Evolutionary conservation across 2,888 invertebrate species (phyloP).

Genomic region (Drosophila demipolita): DNA sequence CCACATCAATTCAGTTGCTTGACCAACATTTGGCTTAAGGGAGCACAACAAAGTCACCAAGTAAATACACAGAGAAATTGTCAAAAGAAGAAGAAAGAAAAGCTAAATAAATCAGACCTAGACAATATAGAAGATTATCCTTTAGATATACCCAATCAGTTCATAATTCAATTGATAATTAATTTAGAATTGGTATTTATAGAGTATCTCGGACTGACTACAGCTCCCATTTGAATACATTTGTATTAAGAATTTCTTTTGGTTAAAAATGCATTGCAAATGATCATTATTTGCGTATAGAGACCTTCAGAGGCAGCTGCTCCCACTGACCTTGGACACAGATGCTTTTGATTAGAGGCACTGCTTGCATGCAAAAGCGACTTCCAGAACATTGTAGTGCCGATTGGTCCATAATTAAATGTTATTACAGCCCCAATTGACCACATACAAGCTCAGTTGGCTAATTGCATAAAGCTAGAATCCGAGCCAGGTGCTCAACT

Average conservation of each 20-base stretch:
- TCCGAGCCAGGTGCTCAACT: constrained; percentile 38
- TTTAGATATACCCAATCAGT: not conserved
- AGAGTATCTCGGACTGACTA: not conserved
- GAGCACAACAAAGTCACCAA: constrained; percentile 1
- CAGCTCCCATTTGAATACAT: not conserved
- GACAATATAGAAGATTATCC: not conserved
- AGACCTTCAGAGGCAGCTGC: constrained; percentile 5
- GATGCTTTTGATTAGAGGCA: constrained; percentile 26
- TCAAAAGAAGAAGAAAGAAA: not conserved
- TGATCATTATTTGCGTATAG: constrained; percentile 6
- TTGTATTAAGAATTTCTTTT: constrained; percentile 6
- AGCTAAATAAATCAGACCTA: not conserved
- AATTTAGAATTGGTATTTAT: not conserved
- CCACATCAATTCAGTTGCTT: constrained; percentile 36
- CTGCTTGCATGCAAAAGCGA: constrained; percentile 60
- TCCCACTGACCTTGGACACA: constrained; percentile 37
- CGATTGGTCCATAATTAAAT: constrained; percentile 73
- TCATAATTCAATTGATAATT: not conserved
- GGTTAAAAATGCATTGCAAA: constrained; percentile 6
- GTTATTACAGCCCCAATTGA: constrained; percentile 73
- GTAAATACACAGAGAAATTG: not conserved
- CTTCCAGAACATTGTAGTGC: constrained; percentile 58
- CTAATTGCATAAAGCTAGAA: constrained; percentile 40
- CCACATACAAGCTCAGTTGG: constrained; percentile 49
- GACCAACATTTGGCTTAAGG: not conserved